These are phyloP conservation scores for Anagyrus pseudococci DNA, from an alignment of 2,888 invertebrate genomes.

Conservation along the genomic window DNA sequence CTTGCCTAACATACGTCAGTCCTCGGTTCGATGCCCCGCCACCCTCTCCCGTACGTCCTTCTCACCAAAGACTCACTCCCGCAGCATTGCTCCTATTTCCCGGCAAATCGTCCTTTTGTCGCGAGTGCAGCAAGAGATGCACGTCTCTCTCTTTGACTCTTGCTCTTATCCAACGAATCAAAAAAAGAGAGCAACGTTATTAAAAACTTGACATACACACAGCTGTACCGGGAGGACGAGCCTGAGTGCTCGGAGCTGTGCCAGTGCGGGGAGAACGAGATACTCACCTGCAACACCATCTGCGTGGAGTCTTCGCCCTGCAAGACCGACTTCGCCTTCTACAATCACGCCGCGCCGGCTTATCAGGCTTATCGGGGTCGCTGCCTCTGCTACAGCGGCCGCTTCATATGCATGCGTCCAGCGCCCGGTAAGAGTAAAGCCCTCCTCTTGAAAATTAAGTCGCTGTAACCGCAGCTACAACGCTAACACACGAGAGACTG, in stretches of 20 bases:
- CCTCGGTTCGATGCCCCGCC: too few species aligned
- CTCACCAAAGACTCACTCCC: too few species aligned
- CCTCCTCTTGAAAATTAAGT: neutral
- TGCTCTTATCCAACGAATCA: neutral
- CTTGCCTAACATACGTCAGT: too few species aligned
- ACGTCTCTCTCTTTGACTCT: neutral
- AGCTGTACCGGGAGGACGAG: slow-evolving; percentile 85
- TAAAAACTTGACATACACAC: slow-evolving; percentile 43
- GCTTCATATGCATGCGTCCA: slow-evolving; percentile 92
- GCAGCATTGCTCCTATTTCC: too few species aligned
- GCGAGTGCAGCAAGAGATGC: too few species aligned
- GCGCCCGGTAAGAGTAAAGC: slow-evolving; percentile 66
- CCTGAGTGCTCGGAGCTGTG: slow-evolving; percentile 91
- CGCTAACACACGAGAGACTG: neutral
- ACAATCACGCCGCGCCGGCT: slow-evolving; percentile 88
- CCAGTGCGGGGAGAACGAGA: slow-evolving; percentile 79
- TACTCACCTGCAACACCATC: slow-evolving; percentile 85
- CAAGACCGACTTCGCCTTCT: slow-evolving; percentile 86
- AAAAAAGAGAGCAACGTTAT: neutral
- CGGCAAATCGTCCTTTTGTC: neutral
- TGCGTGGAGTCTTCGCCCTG: slow-evolving; percentile 88
- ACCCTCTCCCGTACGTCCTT: too few species aligned
- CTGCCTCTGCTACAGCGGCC: slow-evolving; percentile 89
- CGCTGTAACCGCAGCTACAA: neutral
- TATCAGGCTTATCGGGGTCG: slow-evolving; percentile 89